Base-by-base conservation (phyloP, 2,888 invertebrate species). In the Drosophila multiciliata region DNA sequence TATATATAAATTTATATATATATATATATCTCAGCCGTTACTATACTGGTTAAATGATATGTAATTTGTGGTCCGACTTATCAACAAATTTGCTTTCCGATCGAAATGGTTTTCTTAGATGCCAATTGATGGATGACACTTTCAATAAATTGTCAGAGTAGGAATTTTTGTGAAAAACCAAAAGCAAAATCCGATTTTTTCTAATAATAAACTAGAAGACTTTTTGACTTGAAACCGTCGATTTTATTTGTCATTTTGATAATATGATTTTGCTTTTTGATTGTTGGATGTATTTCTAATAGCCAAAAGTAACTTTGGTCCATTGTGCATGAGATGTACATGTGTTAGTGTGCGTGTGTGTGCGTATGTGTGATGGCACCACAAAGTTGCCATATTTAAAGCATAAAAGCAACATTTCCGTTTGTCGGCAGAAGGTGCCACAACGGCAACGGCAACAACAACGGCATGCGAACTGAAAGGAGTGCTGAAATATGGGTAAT, bases 381-480 rank as follows among this genome's bases (percentile, higher is more conserved):
- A 88, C 87, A 86, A 86, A 88, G 89, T 87, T 87, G 89, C 86
- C 89, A 87, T 87, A 87, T 87, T 87, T 89, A 88, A 87, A 90
- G 87, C 87, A 87, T 87, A 87, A 90, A 88, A 90, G 90, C 90
- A 88, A 90, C 90, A 87, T 88, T 90, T 90, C 87, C 87, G 87
- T 90, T 88, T 80, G 90, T 88, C 88, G 49, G 65, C 61, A 58
- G 70, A 65, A 61, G 52, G 59, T 57, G 57, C 45, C 53, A 53
- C 66, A 50, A 32, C 26, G 29, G 52, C 66, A 38, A 36, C 33
- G 23, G 32, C 53, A 54, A n/a, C n/a, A n/a, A n/a, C n/a, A n/a
- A 52, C 15, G 49, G 33, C 33, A 8, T 50, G 36, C 1, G 32
- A 0, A 4, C 29, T 3, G 54, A 23, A 57, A 38, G 45, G 50